These are phyloP conservation scores for Drosophila quadrilineata DNA, from an alignment of 1,140 invertebrate genomes.

Conservation along the genomic window DNA sequence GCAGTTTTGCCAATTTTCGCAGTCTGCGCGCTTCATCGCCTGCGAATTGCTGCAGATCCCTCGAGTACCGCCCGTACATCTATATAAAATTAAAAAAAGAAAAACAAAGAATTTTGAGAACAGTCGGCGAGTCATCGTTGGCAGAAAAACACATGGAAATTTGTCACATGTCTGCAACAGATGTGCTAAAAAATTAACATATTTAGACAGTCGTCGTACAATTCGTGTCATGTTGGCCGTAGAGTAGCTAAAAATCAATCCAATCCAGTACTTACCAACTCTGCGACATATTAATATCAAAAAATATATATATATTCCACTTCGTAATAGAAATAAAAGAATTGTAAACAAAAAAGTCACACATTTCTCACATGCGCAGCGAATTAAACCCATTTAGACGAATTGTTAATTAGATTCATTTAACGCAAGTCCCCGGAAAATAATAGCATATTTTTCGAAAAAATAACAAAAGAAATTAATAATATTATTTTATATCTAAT, in stretches of 20 bases:
- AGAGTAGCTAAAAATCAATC: neutral
- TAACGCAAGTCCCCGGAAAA: conserved; percentile 32
- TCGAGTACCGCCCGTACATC: conserved; percentile 99
- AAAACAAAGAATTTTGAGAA: neutral
- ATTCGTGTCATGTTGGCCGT: conserved; percentile 12
- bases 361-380: conserved; percentile 23
- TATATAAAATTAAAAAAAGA: conserved; percentile 69
- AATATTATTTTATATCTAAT: neutral
- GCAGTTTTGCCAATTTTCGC: conserved; percentile 84
- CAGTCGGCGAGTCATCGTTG: neutral
- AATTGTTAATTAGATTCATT: conserved; percentile 39
- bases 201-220: conserved; percentile 28
- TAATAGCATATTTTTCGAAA: conserved; percentile 14
- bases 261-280: no score
- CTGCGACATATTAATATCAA: neutral
- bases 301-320: neutral
- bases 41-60: conserved; percentile 95
- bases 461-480: neutral
- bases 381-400: conserved; percentile 30
- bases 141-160: neutral
- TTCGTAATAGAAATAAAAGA: conserved; percentile 20
- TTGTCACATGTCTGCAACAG: conserved; percentile 27
- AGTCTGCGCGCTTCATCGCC: conserved; percentile 93
- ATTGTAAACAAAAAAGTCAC: conserved; percentile 30
- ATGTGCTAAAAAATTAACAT: conserved; percentile 38